Conservation (phyloP, 2,797 vertebrate species). For the Hybognathus amarus region DNA sequence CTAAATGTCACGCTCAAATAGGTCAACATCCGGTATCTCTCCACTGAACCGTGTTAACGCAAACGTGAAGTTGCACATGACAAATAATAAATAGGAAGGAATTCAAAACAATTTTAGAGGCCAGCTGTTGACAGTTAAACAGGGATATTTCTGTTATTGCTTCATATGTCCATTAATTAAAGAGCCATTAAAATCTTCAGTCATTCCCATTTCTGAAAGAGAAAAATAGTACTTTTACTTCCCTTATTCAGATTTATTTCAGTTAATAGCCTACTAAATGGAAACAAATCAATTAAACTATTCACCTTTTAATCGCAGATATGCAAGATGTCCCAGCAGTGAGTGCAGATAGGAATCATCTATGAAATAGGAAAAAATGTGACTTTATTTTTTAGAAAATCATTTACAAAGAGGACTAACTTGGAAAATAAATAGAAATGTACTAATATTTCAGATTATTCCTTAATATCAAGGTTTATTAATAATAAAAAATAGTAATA, state of each 20-base stretch:
- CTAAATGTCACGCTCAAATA: too few relatives aligned
- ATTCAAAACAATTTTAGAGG: not conserved
- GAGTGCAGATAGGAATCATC: conserved; percentile 56
- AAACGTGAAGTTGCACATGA: too few relatives aligned
- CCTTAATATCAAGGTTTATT: not conserved
- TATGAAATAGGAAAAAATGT: conserved; percentile 3
- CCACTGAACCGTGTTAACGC: too few relatives aligned
- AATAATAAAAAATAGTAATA: not conserved
- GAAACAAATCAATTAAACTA: not conserved
- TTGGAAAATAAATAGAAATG: not conserved
- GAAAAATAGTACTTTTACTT: conserved; percentile 9
- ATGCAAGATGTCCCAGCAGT: conserved; percentile 49
- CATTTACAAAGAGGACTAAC: not conserved
- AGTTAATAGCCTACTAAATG: not conserved
- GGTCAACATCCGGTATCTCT: too few relatives aligned
- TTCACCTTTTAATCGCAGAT: conserved; percentile 58
- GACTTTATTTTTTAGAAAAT: not conserved
- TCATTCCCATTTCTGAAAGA: conserved; percentile 52
- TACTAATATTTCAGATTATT: not conserved
- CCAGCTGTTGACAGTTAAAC: not conserved
- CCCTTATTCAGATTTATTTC: not conserved
- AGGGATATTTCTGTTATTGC: conserved; percentile 18
- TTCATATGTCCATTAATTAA: conserved; percentile 14
- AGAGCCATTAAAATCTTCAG: conserved; percentile 48
- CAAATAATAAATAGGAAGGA: not conserved